Percentiles rank a stretch among this genome's conserved stretches.
phyloP scores from a whole-genome alignment of 37 sponge, comb jelly and placozoan species.

The Agelas oroides region DNA sequence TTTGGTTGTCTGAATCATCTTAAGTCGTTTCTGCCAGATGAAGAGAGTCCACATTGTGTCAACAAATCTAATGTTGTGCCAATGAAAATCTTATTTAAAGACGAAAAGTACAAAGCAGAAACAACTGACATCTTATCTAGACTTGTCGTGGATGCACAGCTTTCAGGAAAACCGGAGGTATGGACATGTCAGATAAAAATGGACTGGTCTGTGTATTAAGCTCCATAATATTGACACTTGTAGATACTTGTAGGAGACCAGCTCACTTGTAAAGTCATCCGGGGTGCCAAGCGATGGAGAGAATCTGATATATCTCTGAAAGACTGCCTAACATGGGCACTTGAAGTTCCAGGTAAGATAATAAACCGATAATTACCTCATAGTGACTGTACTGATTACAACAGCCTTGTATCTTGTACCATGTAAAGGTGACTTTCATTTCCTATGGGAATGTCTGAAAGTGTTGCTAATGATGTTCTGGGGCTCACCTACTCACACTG shows the following conservation, averaged over 20 bases:
- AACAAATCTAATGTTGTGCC: constrained; percentile 1
- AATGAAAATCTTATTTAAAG: neutral
- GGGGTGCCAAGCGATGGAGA: constrained; percentile 5
- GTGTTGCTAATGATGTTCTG: constrained; percentile 15
- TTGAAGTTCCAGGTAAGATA: constrained; percentile 32
- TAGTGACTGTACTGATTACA: too few relatives aligned
- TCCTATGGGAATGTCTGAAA: constrained; percentile 22
- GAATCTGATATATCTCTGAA: neutral
- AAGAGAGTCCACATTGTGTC: neutral
- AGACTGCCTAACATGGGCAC: constrained; percentile 20
- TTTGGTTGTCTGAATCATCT: neutral
- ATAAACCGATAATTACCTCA: too few relatives aligned
- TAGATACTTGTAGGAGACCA: constrained; percentile 43
- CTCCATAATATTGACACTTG: too few relatives aligned
- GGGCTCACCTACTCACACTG: neutral
- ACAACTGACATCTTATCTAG: neutral
- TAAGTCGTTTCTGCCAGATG: neutral
- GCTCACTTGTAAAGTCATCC: constrained; percentile 2
- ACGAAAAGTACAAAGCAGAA: constrained; percentile 3
- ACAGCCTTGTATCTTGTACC: too few relatives aligned
- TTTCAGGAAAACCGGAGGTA: constrained; percentile 12
- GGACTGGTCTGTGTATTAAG: too few relatives aligned
- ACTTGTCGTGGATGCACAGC: neutral
- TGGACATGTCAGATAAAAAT: too few relatives aligned
- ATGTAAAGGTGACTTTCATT: constrained; percentile 20